These are phyloP conservation scores for Sinocyclocheilus rhinocerous DNA, from an alignment of 2,113 vertebrate species.

Conservation along the genomic window DNA sequence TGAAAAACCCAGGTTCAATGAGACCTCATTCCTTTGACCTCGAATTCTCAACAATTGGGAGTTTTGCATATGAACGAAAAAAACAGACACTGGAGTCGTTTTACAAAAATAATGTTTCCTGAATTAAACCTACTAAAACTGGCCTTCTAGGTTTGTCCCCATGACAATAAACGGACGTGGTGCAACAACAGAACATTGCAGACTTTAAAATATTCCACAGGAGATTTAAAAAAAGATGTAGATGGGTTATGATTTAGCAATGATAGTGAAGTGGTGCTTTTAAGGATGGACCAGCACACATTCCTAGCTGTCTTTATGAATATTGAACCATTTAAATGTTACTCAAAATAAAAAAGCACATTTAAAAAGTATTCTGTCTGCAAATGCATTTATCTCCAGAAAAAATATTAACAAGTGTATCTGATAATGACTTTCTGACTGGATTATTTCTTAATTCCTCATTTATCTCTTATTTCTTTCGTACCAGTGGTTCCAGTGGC, in stretches of 20 bases:
- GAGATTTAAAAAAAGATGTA: neutral
- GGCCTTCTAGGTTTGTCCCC: neutral
- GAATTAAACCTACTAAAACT: neutral
- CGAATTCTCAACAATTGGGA: neutral
- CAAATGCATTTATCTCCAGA: neutral
- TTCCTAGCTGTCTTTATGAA: neutral
- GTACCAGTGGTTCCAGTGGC: conserved; percentile 72
- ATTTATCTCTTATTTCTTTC: conserved; percentile 68
- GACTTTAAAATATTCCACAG: neutral
- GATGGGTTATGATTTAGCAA: neutral
- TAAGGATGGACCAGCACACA: neutral
- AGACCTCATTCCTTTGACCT: neutral
- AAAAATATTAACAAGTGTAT: neutral
- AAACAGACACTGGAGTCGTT: conserved; percentile 10
- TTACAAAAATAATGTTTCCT: conserved; percentile 20
- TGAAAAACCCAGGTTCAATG: conserved; percentile 22
- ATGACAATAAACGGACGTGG: conserved; percentile 27
- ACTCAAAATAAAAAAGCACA: neutral
- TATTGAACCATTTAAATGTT: neutral
- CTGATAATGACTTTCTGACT: conserved; percentile 29
- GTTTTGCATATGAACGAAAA: conserved; percentile 15
- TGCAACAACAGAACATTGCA: conserved; percentile 14
- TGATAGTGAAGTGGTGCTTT: neutral
- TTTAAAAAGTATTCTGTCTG: neutral
- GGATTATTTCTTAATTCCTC: conserved; percentile 69